Evolutionary conservation across 2,888 invertebrate genomes (phyloP), one percentile per base, ranked within the genome.

Genomic region (Dendrolimus houi): DNA sequence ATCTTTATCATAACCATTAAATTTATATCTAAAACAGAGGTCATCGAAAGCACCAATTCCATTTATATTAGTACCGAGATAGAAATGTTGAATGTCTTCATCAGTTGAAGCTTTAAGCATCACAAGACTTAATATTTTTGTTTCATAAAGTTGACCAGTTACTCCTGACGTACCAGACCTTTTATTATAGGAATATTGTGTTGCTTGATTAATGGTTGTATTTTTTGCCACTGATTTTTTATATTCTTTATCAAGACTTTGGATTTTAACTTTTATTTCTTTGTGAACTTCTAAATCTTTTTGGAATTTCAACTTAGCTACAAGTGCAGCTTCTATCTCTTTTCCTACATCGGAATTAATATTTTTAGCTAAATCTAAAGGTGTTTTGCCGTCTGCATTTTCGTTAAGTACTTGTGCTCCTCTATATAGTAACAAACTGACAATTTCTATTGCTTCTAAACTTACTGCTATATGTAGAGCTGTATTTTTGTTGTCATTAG

Each of bases 11-110:
- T 60, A 53, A 52, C 57, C 57, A 54, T 57, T 62, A 29, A 71
- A 57, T 60, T 66, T 58, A 53, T 64, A 75, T 61, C 72, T 64
- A 40, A 75, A 66, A 55, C 75, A 74, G 12, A 76, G 61, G 47
- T 76, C 76, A 57, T 76, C 76, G 13, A 76, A 66, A 12, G 70
- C 76, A 7, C 76, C 76, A 53, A 76, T 71, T 10, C 68, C 68
- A 53, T 62, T 65, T 52, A 76, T 70, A 54, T 76, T 76, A 9
- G 76, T 68, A 8, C 71, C 76, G 55, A 76, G 64, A 56, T 65
- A 61, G 61, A 66, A 76, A 10, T 66, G 57, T 55, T 66, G 61
- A 57, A 74, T 74, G 10, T 64, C 61, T 10, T 60, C 57, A 55
- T 71, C 67, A 55, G 69, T 69, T 41, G 74, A 55, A 8, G 72